These are phyloP conservation scores for Polydrusus pterygomalis DNA, from an alignment of 2,888 invertebrate genomes.

Conservation along the genomic window DNA sequence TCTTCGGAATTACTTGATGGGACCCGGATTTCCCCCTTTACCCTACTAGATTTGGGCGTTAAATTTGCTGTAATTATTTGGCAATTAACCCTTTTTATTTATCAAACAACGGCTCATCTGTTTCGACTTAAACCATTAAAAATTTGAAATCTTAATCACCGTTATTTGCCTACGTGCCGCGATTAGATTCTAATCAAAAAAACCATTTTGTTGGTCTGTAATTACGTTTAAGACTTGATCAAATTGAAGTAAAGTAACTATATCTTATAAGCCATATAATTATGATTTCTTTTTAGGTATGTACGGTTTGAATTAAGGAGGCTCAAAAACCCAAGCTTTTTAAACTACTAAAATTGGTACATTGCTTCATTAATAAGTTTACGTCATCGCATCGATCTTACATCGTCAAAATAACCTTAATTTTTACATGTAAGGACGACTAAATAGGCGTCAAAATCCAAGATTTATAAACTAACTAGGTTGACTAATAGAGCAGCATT, in stretches of 20 bases:
- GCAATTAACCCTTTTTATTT: constrained; percentile 4
- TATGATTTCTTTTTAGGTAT: background rate
- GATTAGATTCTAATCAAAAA: constrained; percentile 37
- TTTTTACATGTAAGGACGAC: too few relatives aligned
- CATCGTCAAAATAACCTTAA: too few relatives aligned
- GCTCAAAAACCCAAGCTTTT: background rate
- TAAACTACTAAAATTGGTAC: too few relatives aligned
- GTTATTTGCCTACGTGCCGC: constrained; percentile 5
- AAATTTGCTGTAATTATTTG: constrained; percentile 1
- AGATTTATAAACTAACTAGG: too few relatives aligned
- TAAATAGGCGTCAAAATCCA: too few relatives aligned
- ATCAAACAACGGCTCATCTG: constrained; percentile 9
- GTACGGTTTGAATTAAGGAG: background rate
- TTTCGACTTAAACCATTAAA: constrained; percentile 24
- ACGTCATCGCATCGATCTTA: too few relatives aligned
- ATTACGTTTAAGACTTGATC: constrained; percentile 25
- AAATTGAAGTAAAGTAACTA: constrained; percentile 13
- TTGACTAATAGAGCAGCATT: too few relatives aligned
- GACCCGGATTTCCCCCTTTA: background rate
- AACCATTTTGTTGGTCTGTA: constrained; percentile 13
- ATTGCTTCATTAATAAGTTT: too few relatives aligned
- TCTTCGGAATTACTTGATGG: too few relatives aligned
- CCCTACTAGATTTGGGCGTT: background rate
- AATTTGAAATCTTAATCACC: constrained; percentile 16
- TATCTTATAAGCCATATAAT: constrained; percentile 14